Conservation (phyloP, 2,797 vertebrate species). For the Eulemur rubriventer region DNA sequence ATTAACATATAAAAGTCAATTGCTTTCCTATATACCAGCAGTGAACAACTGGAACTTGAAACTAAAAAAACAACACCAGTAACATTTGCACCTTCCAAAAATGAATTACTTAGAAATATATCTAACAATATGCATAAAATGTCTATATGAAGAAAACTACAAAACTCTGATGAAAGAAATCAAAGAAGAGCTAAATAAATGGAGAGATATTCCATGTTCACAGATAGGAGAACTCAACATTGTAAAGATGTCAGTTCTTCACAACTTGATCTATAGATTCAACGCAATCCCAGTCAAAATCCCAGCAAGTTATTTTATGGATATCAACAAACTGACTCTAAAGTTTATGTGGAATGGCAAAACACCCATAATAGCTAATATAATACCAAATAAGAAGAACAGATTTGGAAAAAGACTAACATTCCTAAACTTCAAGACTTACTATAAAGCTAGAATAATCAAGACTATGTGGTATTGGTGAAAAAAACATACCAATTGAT, state of each 20-base stretch:
- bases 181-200: not conserved
- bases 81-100: not conserved
- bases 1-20: not conserved
- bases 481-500: not conserved
- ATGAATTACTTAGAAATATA: not conserved
- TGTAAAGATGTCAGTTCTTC: not conserved
- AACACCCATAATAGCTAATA: not conserved
- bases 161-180: not conserved
- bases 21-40: not conserved
- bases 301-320: not conserved
- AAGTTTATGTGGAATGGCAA: not conserved
- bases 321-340: not conserved
- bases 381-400: not conserved
- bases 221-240: not conserved
- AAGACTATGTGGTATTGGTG: not conserved
- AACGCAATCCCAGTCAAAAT: not conserved
- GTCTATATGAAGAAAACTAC: not conserved
- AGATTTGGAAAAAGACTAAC: not conserved
- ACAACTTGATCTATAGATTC: not conserved
- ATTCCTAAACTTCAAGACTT: not conserved
- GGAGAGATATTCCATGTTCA: not conserved
- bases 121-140: not conserved
- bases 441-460: not conserved
- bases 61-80: not conserved
- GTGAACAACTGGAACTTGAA: not conserved